Percentiles rank a stretch among this genome's conserved stretches.
Conservation (phyloP, 1,140 invertebrate genomes). For the Ylistrum balloti region DNA sequence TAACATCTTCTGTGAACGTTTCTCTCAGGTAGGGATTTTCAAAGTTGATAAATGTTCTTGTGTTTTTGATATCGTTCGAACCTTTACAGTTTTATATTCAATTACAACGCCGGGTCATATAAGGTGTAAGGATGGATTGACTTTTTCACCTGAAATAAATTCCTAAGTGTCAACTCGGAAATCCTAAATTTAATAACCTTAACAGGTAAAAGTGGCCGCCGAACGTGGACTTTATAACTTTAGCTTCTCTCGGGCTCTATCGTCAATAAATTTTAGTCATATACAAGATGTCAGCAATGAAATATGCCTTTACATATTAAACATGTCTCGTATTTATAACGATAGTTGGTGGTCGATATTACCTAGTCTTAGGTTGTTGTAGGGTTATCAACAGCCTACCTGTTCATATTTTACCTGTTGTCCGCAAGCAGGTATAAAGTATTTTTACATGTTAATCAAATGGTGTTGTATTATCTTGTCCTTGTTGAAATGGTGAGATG, state of each 20-base stretch:
- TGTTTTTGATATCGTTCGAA: not conserved
- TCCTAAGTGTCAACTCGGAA: not conserved
- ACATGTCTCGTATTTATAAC: not conserved
- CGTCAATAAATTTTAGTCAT: not conserved
- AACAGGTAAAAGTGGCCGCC: not conserved
- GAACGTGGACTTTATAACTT: not conserved
- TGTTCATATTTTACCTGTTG: not conserved
- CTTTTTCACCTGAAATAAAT: slow-evolving; percentile 35
- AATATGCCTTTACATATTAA: slow-evolving; percentile 34
- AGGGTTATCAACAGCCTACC: not conserved
- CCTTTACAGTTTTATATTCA: slow-evolving; percentile 1
- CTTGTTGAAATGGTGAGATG: not conserved
- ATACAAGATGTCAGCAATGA: not conserved
- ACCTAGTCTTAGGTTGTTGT: not conserved
- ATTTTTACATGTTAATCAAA: not conserved
- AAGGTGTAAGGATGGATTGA: not conserved
- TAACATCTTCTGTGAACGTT: no score
- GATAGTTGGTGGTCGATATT: not conserved
- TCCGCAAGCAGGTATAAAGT: not conserved
- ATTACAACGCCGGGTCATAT: not conserved
- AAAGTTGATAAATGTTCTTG: no score
- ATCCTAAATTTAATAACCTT: not conserved
- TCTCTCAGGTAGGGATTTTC: no score
- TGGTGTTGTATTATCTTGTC: not conserved
- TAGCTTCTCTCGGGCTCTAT: not conserved